Evolutionary conservation across 2,797 vertebrate genomes (phyloP), one percentile per base, ranked within the genome.

Genomic region (Harpagifer antarcticus): DNA sequence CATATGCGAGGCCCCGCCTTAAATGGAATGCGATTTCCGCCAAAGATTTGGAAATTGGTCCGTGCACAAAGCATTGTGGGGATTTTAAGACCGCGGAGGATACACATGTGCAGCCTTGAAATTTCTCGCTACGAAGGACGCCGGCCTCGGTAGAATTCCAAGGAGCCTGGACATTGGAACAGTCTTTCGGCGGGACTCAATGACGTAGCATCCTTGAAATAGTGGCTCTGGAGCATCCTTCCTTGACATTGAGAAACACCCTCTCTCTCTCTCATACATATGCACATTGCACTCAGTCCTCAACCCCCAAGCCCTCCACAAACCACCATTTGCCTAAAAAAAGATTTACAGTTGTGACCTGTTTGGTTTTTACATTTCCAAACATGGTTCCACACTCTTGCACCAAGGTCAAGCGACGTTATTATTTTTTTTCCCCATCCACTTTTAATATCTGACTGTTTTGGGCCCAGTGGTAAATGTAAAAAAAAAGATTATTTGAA

Each of bases 401-500:
- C 56, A 69, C 63, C 20, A 47, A 64, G 84, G 85, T 91, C 86
- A 86, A 79, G 73, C 68, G 8, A 73, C 78, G 58, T 79, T 64
- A 52, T 82, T 88, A 61, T 88, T 89, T 59, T 87, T 88, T 76
- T 64, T 69, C 74, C 62, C 63, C 54, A 72, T 74, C 64, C 62
- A 58, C 56, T 65, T 82, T 56, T 58, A 71, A 78, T 81, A 81
- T 84, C 55, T 57, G 33, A 43, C 53, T 31, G 23, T 78, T 83
- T 82, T 68, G 50, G 49, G 53, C 56, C 11, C 58, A 10, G 58
- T 54, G 52, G 56, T 76, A 76, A 84, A 81, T 78, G 74, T 81
- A 72, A 78, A 76, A 27, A 27, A 78, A 68, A 44, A 85, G 81
- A 84, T 64, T 86, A 83, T 88, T 64, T 89, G 61, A 93, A 89